Percentiles rank a stretch among this genome's conserved stretches.
These are phyloP conservation scores for Athalia rosae DNA, from an alignment of 2,888 invertebrate genomes.

Conservation along the genomic window DNA sequence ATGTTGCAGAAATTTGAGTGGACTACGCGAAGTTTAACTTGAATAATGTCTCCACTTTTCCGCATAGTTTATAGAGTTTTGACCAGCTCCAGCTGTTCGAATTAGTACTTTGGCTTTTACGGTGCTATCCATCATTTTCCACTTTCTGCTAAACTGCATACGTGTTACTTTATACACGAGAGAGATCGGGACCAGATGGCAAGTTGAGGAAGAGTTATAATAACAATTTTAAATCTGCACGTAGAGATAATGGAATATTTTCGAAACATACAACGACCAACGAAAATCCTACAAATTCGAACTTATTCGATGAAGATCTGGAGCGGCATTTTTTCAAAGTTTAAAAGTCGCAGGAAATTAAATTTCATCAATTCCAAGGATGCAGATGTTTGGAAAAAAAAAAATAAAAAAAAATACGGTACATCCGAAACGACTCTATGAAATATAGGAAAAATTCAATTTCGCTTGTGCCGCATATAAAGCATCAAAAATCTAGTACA, in stretches of 20 bases:
- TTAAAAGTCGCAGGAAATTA: too few species aligned
- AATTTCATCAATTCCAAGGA: neutral
- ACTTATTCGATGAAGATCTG: too few species aligned
- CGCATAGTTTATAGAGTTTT: conserved; percentile 26
- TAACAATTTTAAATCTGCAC: too few species aligned
- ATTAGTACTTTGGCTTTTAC: conserved; percentile 22
- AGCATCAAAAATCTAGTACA: conserved; percentile 15
- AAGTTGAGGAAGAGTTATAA: too few species aligned
- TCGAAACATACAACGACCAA: too few species aligned
- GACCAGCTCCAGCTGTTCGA: conserved; percentile 26
- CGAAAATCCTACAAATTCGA: too few species aligned
- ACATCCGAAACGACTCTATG: neutral
- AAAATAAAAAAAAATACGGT: neutral
- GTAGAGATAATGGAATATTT: too few species aligned
- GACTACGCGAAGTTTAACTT: conserved; percentile 1
- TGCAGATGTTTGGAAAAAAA: neutral
- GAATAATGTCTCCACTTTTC: conserved; percentile 31
- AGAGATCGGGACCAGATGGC: too few species aligned
- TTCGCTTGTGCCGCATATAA: neutral
- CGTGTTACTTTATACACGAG: too few species aligned
- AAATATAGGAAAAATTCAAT: conserved; percentile 21
- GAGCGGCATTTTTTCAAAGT: too few species aligned
- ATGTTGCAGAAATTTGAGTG: conserved; percentile 11
- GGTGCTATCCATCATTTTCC: conserved; percentile 23
- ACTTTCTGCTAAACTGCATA: neutral